These are phyloP conservation scores for Indicator maculatus DNA, from an alignment of 2,113 vertebrate species.

Conservation along the genomic window DNA sequence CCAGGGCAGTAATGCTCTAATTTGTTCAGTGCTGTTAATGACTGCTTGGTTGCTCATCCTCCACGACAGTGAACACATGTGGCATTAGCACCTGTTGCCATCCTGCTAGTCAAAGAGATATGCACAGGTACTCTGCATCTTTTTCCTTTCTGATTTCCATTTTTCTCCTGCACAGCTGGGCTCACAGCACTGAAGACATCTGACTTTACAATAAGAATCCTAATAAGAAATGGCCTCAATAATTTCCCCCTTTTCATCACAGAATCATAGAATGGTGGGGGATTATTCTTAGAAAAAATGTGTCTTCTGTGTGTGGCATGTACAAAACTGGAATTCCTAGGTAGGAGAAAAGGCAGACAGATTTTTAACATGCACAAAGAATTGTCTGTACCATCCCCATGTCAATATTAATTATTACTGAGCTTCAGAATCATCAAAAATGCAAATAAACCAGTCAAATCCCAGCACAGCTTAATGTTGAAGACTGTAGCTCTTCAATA, in stretches of 20 bases:
- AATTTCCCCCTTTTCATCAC: not conserved
- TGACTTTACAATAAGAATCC: not conserved
- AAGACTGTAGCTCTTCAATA: slow-evolving; percentile 17
- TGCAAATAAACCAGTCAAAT: slow-evolving; percentile 20
- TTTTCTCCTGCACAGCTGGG: not conserved
- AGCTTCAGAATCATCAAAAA: slow-evolving; percentile 31
- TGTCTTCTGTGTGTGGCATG: not conserved
- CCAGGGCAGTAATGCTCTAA: not conserved
- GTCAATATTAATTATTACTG: slow-evolving; percentile 26
- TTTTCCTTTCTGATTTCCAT: not conserved
- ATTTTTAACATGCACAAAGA: not conserved
- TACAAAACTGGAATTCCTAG: not conserved
- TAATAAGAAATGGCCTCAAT: not conserved
- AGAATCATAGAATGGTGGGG: too few relatives aligned
- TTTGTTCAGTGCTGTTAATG: not conserved
- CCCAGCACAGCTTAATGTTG: not conserved
- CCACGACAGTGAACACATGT: not conserved
- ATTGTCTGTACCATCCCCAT: not conserved
- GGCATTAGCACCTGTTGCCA: slow-evolving; percentile 16
- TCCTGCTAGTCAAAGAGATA: not conserved
- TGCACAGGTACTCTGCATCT: not conserved
- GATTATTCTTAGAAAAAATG: not conserved
- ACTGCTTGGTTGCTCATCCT: not conserved
- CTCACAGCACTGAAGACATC: not conserved
- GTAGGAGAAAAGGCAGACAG: not conserved